Evolutionary conservation across 2,113 vertebrate species (phyloP).

Genomic region (Dromas ardeola): DNA sequence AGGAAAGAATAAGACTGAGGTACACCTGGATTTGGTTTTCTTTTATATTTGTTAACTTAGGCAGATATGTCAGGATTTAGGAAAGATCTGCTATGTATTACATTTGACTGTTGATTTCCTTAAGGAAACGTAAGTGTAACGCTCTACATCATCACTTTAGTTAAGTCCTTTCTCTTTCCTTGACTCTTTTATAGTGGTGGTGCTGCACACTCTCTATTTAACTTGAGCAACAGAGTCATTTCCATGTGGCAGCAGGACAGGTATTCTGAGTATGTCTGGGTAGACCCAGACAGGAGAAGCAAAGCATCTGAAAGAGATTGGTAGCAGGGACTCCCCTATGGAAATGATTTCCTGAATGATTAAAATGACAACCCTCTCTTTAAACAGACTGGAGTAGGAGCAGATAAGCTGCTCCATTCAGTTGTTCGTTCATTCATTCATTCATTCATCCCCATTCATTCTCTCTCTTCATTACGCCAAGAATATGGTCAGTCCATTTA

Average conservation of each 20-base stretch:
- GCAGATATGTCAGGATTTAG: neutral
- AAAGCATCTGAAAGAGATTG: neutral
- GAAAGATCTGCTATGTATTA: neutral
- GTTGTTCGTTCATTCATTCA: conserved; percentile 29
- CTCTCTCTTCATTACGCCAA: neutral
- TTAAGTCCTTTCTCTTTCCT: neutral
- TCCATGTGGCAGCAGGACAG: neutral
- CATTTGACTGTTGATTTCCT: neutral
- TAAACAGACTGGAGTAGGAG: conserved; percentile 46
- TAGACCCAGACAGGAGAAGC: neutral
- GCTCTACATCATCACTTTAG: neutral
- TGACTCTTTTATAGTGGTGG: neutral
- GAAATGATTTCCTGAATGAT: conserved; percentile 46
- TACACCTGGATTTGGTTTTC: neutral
- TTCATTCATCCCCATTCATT: conserved; percentile 65
- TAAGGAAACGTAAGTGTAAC: neutral
- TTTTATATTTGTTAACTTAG: neutral
- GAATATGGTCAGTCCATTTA: conserved; percentile 23
- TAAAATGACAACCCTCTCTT: conserved; percentile 12
- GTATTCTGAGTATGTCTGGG: neutral
- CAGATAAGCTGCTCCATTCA: conserved; percentile 69
- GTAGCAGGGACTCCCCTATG: neutral
- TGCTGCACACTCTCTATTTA: neutral
- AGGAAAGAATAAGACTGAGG: neutral
- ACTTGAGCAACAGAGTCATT: neutral